Percentiles rank a stretch among this genome's conserved stretches.
These are phyloP conservation scores for Resseliella maxima DNA, from an alignment of 2,888 invertebrate species.

Conservation along the genomic window DNA sequence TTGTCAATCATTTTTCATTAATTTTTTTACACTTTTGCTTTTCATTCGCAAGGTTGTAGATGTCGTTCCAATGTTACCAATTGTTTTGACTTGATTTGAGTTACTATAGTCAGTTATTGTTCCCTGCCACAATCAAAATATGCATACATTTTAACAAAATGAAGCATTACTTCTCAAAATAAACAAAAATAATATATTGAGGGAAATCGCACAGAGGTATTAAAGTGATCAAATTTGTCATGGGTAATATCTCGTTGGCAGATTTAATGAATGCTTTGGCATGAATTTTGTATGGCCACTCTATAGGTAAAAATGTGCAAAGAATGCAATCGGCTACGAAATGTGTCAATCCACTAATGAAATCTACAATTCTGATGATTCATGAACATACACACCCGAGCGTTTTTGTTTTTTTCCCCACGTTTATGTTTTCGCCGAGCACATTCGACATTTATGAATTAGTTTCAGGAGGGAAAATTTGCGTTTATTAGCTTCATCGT, in stretches of 20 bases:
- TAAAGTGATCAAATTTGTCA: too few species aligned
- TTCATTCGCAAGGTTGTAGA: not conserved
- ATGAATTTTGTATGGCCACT: too few species aligned
- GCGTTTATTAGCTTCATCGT: conserved; percentile 9
- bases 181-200: too few species aligned
- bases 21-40: not conserved
- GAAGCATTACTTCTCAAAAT: too few species aligned
- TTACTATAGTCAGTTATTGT: not conserved
- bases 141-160: too few species aligned
- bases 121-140: too few species aligned
- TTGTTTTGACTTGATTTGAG: not conserved
- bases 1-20: too few species aligned
- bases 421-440: not conserved
- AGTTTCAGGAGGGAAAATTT: not conserved
- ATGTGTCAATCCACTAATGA: not conserved
- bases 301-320: too few species aligned
- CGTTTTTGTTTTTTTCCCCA: not conserved
- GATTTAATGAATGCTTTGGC: too few species aligned
- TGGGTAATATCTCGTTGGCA: too few species aligned
- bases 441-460: not conserved
- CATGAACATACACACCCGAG: not conserved
- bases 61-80: not conserved
- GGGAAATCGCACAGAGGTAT: too few species aligned
- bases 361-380: not conserved
- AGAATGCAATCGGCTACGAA: not conserved